Percentiles rank a stretch among this genome's conserved stretches.
Evolutionary conservation across 2,113 vertebrate genomes (phyloP).

Genomic region (Dolichallabes microphthalmus): DNA sequence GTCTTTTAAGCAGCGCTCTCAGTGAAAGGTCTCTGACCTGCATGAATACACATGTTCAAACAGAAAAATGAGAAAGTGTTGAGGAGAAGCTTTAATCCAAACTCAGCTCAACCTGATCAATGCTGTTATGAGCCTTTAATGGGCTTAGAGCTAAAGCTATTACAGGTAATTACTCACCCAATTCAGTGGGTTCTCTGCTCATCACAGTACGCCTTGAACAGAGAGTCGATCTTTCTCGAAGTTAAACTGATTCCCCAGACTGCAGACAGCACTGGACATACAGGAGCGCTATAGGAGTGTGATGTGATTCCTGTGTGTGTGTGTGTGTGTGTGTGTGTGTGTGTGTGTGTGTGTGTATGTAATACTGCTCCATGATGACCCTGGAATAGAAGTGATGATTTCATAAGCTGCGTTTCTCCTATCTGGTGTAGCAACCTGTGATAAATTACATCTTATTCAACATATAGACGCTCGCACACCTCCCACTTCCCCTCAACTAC

Average conservation of each 20-base stretch:
- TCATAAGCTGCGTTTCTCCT: neutral
- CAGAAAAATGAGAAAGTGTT: constrained; percentile 44
- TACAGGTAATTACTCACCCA: neutral
- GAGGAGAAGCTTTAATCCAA: neutral
- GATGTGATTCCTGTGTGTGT: neutral
- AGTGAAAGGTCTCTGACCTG: constrained; percentile 63
- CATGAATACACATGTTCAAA: constrained; percentile 73
- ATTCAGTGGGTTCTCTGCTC: neutral
- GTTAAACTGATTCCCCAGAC: neutral
- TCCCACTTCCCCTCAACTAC: neutral
- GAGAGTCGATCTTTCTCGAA: neutral
- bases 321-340: no score
- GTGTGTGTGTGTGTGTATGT: no score
- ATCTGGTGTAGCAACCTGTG: neutral
- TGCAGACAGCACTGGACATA: neutral
- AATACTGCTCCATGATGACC: neutral
- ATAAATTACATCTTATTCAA: neutral
- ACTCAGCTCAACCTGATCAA: neutral
- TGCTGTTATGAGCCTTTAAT: neutral
- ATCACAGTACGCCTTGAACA: neutral
- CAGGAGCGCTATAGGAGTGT: neutral
- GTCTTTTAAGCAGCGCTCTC: constrained; percentile 52
- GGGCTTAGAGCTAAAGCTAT: neutral
- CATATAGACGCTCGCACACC: neutral
- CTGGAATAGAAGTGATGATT: neutral